Evolutionary conservation across 2,113 vertebrate species (phyloP), one percentile per base, ranked within the genome.

Genomic region (Chaetodon trifascialis): DNA sequence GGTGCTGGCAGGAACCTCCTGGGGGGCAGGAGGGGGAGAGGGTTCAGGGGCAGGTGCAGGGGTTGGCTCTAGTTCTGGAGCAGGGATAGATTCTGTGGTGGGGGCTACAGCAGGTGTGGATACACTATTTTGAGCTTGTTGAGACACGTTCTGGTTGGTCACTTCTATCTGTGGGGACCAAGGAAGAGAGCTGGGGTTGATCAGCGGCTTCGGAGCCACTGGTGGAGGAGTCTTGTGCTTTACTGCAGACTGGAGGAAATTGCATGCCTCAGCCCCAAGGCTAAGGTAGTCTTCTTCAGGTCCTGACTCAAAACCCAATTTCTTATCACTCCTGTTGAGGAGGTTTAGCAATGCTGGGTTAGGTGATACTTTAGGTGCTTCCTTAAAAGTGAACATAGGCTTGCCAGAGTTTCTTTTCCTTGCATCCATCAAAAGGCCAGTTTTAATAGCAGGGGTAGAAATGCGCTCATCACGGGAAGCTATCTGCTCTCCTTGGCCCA

Each of bases 281-380:
- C 98, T 99, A 85, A 99, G 97, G 94, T 98, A 99, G 95, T 99
- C 98, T 93, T 99, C 98, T 87, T 99, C 98, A 0, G 96, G 95
- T 76, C 97, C 97, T 8, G 96, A 97, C 84, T 99, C 98, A 82
- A 96, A 97, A 49, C 97, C 98, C 55, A 95, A 80, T 79, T 95
- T 95, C 90, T 95, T 98, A 66, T 96, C 96, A 83, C 95, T 95
- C 40, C 93, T 94, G 62, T 96, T 97, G n/a, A 99, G 94, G 7
- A 99, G 97, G 34, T 97, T 97, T 74, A 99, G 76, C n/a, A 99
- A 93, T 77, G 94, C 97, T 21, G 98, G 98, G 81, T 98, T 99
- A 1, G 98, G 98, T 52, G 94, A 97, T 11, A 99, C 90, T 88
- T 99, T 99, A 68, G 97, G 97, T 14, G 95, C 58, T 4, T 99